A percentile compares a stretch with the other conserved stretches of the same genome.
These are phyloP conservation scores for Rhinella marina DNA, from an alignment of 2,797 vertebrate genomes.

Conservation along the genomic window DNA sequence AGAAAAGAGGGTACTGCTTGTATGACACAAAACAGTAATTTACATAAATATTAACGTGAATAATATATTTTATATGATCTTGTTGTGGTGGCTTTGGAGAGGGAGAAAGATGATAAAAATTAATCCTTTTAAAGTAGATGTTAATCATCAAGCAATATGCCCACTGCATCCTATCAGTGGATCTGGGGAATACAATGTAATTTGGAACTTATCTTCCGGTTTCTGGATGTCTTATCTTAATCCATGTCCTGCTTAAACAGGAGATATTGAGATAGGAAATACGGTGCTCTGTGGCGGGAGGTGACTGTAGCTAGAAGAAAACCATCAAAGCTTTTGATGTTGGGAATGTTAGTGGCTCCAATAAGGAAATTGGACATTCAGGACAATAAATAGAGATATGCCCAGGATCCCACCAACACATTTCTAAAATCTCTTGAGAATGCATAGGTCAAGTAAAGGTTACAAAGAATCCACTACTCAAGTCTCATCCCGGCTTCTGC, in stretches of 20 bases:
- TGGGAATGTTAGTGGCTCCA: slow-evolving; percentile 70
- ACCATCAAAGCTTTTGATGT: slow-evolving; percentile 64
- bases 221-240: slow-evolving; percentile 51
- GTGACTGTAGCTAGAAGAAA: slow-evolving; percentile 9
- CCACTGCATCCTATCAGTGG: slow-evolving; percentile 11
- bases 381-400: slow-evolving; percentile 58
- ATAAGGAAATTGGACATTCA: slow-evolving; percentile 74
- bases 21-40: background rate
- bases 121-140: background rate
- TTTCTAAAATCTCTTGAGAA: slow-evolving; percentile 21
- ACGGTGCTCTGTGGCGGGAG: slow-evolving; percentile 34
- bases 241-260: slow-evolving; percentile 45
- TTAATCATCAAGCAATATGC: background rate
- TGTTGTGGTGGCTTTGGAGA: background rate
- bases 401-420: slow-evolving; percentile 37
- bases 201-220: slow-evolving; percentile 43
- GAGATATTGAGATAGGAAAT: slow-evolving; percentile 59
- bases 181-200: slow-evolving; percentile 22
- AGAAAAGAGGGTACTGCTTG: background rate
- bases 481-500: background rate
- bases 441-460: slow-evolving; percentile 58
- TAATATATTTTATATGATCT: background rate
- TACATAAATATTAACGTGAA: background rate
- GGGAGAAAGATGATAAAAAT: background rate
- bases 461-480: slow-evolving; percentile 21